phyloP scores from a whole-genome alignment of 2,888 invertebrate species.

The Chrysolina americana region DNA sequence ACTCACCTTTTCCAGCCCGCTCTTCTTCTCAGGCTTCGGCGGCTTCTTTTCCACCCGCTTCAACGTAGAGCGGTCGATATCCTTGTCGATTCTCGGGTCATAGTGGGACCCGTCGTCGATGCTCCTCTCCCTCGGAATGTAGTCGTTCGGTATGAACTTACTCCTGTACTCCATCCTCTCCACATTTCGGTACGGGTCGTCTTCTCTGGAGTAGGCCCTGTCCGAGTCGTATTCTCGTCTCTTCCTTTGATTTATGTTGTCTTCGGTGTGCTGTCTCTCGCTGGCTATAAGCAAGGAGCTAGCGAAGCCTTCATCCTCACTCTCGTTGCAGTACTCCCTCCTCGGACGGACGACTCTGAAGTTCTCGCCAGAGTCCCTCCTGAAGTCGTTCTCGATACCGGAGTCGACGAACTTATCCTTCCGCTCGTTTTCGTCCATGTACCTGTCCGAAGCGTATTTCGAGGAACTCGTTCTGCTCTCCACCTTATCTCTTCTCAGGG shows the following conservation, averaged over 20 bases:
- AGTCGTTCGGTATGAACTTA: constrained; percentile 71
- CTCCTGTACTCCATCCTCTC: constrained; percentile 63
- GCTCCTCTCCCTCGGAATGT: constrained; percentile 73
- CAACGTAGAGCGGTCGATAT: constrained; percentile 64
- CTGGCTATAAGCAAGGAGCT: constrained; percentile 81
- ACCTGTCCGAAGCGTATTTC: constrained; percentile 66
- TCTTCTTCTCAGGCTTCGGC: constrained; percentile 78
- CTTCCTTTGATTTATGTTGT: constrained; percentile 69
- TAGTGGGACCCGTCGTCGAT: constrained; percentile 80
- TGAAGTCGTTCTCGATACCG: constrained; percentile 83
- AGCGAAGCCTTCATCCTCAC: constrained; percentile 81
- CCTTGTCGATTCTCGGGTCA: constrained; percentile 77
- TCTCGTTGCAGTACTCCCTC: constrained; percentile 71
- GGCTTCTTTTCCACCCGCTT: constrained; percentile 71
- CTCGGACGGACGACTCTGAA: constrained; percentile 58
- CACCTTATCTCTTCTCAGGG: constrained; percentile 75
- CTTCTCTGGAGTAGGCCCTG: constrained; percentile 55
- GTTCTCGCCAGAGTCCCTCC: constrained; percentile 77
- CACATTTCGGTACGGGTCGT: constrained; percentile 61
- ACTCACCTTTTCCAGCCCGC: constrained; percentile 81
- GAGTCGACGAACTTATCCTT: constrained; percentile 80
- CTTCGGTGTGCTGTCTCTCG: constrained; percentile 82
- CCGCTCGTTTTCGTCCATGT: constrained; percentile 69
- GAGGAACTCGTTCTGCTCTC: constrained; percentile 61
- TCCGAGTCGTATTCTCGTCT: constrained; percentile 61